Conservation (phyloP, 1,140 invertebrate genomes). For the Drosophila santomea region DNA sequence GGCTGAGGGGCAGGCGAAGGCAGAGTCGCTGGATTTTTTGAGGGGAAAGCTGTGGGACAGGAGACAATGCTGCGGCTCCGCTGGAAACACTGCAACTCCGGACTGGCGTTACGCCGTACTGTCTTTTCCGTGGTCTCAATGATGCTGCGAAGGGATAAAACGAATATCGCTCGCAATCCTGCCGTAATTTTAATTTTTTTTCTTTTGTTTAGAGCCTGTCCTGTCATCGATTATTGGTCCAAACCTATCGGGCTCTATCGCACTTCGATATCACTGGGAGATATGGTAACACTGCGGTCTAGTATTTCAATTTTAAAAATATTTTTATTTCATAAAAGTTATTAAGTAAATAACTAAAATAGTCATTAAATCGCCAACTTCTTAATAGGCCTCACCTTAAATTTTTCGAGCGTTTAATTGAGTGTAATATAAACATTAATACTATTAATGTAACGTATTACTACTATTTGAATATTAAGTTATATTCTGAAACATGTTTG, state of each 20-base stretch:
- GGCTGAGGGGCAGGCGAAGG: neutral
- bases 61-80: constrained; percentile 22
- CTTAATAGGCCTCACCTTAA: too few relatives aligned
- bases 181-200: constrained; percentile 22
- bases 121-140: constrained; percentile 2
- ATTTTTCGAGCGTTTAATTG: neutral
- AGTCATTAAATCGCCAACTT: too few relatives aligned
- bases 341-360: too few relatives aligned
- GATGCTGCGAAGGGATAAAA: constrained; percentile 23
- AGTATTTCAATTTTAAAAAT: too few relatives aligned
- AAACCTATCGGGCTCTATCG: too few relatives aligned
- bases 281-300: too few relatives aligned
- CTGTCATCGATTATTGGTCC: too few relatives aligned
- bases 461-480: neutral
- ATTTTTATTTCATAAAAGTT: too few relatives aligned
- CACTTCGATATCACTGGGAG: too few relatives aligned
- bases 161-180: constrained; percentile 23
- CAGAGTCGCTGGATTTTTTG: constrained; percentile 15
- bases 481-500: neutral
- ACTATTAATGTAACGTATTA: too few relatives aligned
- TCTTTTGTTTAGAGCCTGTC: constrained; percentile 26
- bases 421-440: neutral
- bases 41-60: constrained; percentile 29
- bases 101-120: constrained; percentile 16
- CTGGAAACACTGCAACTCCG: constrained; percentile 1